A percentile compares a stretch with the other conserved stretches of the same genome.
These are phyloP conservation scores for Alviniconcha strummeri DNA, from an alignment of 2,888 invertebrate species.

Conservation along the genomic window DNA sequence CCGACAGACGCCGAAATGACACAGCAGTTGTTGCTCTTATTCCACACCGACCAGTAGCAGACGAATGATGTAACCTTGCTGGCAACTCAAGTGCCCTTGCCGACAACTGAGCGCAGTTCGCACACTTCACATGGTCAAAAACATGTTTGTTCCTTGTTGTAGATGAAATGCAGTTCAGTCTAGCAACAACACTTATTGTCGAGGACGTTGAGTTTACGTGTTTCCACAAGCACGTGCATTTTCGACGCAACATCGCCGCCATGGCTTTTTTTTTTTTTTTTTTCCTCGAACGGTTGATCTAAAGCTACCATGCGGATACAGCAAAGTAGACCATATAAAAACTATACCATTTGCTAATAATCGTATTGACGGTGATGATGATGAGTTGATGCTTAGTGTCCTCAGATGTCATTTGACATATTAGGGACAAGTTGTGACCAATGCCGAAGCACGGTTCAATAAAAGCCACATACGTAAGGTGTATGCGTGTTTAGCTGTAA, in stretches of 20 bases:
- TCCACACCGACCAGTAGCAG: background rate
- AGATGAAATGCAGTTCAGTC: background rate
- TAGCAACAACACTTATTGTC: background rate
- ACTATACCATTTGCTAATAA: background rate
- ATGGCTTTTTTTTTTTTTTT: background rate
- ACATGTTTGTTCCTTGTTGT: background rate
- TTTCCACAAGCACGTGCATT: conserved; percentile 24
- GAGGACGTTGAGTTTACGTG: conserved; percentile 17
- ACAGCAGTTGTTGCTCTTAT: background rate
- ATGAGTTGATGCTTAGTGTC: too few relatives aligned
- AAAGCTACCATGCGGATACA: background rate
- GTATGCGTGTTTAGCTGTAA: too few relatives aligned
- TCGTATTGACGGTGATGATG: too few relatives aligned
- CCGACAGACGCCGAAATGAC: background rate
- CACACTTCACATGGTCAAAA: background rate
- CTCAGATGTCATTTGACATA: too few relatives aligned
- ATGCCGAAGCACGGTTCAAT: too few relatives aligned
- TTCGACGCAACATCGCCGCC: conserved; percentile 29
- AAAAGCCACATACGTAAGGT: too few relatives aligned
- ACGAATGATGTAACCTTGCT: conserved; percentile 19
- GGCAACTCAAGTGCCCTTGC: background rate
- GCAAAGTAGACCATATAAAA: background rate
- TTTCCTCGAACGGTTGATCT: conserved; percentile 15
- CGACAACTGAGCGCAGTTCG: conserved; percentile 5
- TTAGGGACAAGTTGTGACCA: too few relatives aligned